Percentiles rank a stretch among this genome's conserved stretches.
phyloP scores from a whole-genome alignment of 2,113 vertebrate species.

The Poicephalus meyeri region DNA sequence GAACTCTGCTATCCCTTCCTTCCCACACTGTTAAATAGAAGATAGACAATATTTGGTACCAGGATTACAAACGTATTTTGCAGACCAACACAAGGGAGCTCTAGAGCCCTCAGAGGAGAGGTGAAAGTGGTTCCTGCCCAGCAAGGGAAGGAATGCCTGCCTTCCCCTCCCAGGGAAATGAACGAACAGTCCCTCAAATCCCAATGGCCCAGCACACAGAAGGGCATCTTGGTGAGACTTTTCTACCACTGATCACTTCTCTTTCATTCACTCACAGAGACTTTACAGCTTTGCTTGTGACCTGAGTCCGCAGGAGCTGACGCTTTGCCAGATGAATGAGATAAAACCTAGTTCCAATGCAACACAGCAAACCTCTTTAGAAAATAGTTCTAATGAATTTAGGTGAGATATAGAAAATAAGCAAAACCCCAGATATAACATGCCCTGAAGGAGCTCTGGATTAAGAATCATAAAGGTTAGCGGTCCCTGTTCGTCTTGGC shows the following conservation, averaged over 20 bases:
- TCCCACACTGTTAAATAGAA: background rate
- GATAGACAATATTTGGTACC: background rate
- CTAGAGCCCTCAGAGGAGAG: background rate
- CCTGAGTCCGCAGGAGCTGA: background rate
- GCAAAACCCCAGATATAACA: accelerated
- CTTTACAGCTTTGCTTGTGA: background rate
- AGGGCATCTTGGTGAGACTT: background rate
- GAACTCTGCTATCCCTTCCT: background rate
- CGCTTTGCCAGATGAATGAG: background rate
- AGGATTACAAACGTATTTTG: background rate
- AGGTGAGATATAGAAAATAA: background rate
- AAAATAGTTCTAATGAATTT: background rate
- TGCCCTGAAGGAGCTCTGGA: background rate
- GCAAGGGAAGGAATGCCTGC: background rate
- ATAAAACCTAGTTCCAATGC: background rate
- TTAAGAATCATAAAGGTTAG: background rate
- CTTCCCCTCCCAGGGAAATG: background rate
- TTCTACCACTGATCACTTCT: background rate
- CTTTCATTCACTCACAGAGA: background rate
- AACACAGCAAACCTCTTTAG: background rate
- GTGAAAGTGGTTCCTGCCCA: background rate
- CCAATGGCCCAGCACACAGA: background rate
- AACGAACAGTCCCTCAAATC: background rate
- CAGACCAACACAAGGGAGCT: background rate
- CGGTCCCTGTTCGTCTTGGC: background rate